Evolutionary conservation across 2,113 vertebrate genomes (phyloP).

Genomic region (Oxyruncus cristatus): DNA sequence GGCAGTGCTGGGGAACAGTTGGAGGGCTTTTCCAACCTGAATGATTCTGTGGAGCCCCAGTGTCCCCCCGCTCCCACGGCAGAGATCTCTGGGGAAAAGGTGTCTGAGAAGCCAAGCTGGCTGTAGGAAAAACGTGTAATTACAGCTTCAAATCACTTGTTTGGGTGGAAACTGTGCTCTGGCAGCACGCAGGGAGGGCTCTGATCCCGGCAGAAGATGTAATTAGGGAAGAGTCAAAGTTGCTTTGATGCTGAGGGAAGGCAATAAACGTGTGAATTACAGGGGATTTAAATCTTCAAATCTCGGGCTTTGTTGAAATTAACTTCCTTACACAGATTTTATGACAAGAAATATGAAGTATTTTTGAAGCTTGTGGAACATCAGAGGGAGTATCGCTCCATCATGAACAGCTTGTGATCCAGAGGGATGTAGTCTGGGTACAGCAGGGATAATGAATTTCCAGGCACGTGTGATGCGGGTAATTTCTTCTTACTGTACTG

Average conservation of each 20-base stretch:
- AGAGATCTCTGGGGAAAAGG: background rate
- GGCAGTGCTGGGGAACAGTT: background rate
- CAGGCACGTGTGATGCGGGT: background rate
- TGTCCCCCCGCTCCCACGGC: fast-evolving
- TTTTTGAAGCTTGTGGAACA: slow-evolving; percentile 87
- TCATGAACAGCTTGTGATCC: slow-evolving; percentile 77
- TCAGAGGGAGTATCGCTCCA: slow-evolving; percentile 86
- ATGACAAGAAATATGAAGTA: slow-evolving; percentile 89
- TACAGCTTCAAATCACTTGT: background rate
- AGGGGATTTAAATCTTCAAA: background rate
- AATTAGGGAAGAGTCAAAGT: background rate
- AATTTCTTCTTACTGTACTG: background rate
- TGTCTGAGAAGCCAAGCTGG: background rate
- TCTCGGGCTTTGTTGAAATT: background rate
- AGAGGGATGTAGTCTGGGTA: background rate
- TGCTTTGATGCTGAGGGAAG: background rate
- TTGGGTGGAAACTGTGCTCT: background rate
- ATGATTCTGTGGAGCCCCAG: background rate
- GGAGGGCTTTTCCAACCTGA: background rate
- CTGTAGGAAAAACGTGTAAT: background rate
- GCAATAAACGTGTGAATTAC: fast-evolving
- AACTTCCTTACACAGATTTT: slow-evolving; percentile 79
- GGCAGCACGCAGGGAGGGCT: background rate
- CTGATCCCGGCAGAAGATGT: fast-evolving
- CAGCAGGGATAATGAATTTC: background rate